Evolutionary conservation across 2,888 invertebrate genomes (phyloP), one percentile per base, ranked within the genome.

Genomic region (Sabellastarte sp.): DNA sequence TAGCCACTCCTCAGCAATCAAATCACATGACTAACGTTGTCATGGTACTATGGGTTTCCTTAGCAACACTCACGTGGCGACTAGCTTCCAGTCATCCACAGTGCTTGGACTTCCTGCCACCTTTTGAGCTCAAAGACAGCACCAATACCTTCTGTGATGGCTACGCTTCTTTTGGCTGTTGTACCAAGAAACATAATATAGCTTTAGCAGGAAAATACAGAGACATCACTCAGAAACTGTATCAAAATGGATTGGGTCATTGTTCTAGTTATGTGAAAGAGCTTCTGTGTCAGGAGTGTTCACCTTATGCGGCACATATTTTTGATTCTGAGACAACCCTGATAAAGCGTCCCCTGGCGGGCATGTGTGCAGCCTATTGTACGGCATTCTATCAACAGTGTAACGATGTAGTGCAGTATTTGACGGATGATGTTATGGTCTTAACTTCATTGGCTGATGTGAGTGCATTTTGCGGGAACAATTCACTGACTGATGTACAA

Each of bases 31-130:
- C n/a, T n/a, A n/a, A n/a, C n/a, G n/a, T n/a, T n/a, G n/a, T n/a
- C n/a, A n/a, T n/a, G n/a, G n/a, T n/a, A n/a, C n/a, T n/a, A n/a
- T n/a, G n/a, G n/a, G n/a, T n/a, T n/a, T n/a, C n/a, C n/a, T n/a
- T n/a, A n/a, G n/a, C n/a, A n/a, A n/a, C n/a, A n/a, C n/a, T n/a
- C n/a, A n/a, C n/a, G n/a, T n/a, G n/a, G n/a, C n/a, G n/a, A n/a
- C n/a, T n/a, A n/a, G n/a, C n/a, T n/a, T n/a, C n/a, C n/a, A n/a
- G 24, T 5, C 53, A 53, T 26, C 53, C 53, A 24, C 53, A 53
- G 28, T 53, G 53, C 24, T 26, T 53, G 26, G 53, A 53, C 24
- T 53, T 20, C 53, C 5, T 5, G 24, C 53, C 53, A 5, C 53
- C 53, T n/a, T 53, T 53, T 26, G 53, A 26, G 15, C 4, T 53